Percentiles rank a stretch among this genome's conserved stretches.
Conservation (phyloP, 2,888 invertebrate genomes). For the Gasteruption jaculator region DNA sequence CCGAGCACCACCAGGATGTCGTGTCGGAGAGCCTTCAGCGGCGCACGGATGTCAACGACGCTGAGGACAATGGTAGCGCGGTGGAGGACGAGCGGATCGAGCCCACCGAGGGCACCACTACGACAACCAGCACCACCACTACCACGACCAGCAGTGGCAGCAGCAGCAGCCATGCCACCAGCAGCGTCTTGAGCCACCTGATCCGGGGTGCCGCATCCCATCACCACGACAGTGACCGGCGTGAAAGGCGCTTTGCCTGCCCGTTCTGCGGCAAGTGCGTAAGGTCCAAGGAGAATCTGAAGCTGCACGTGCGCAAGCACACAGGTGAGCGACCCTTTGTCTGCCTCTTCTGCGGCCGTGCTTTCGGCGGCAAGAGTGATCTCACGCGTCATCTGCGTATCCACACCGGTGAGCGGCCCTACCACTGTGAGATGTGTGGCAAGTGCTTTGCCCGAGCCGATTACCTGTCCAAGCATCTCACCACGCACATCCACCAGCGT, state of each 20-base stretch:
- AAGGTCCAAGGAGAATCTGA: slow-evolving; percentile 81
- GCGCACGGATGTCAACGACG: no score
- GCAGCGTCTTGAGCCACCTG: slow-evolving; percentile 20
- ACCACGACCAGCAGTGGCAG: slow-evolving; percentile 55
- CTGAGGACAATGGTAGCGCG: slow-evolving; percentile 32
- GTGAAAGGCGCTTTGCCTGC: slow-evolving; percentile 68
- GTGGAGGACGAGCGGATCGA: slow-evolving; percentile 22
- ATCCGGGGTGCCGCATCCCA: slow-evolving; percentile 21
- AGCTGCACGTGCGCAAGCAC: slow-evolving; percentile 82
- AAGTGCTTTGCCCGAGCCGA: slow-evolving; percentile 89
- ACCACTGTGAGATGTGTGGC: slow-evolving; percentile 88
- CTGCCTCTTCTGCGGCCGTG: slow-evolving; percentile 82
- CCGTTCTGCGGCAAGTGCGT: slow-evolving; percentile 89
- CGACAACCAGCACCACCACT: slow-evolving; percentile 41
- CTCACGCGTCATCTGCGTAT: slow-evolving; percentile 81
- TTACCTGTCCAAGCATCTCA: slow-evolving; percentile 85
- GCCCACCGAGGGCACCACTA: slow-evolving; percentile 27
- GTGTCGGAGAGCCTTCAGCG: slow-evolving; percentile 37
- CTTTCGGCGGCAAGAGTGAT: slow-evolving; percentile 85
- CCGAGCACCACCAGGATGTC: slow-evolving; percentile 48
- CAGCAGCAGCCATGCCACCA: slow-evolving; percentile 32
- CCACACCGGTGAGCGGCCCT: slow-evolving; percentile 85
- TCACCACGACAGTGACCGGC: slow-evolving; percentile 38
- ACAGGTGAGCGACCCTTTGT: slow-evolving; percentile 88
- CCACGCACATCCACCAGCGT: slow-evolving; percentile 76